A percentile compares a stretch with the other conserved stretches of the same genome.
Evolutionary conservation across 2,113 vertebrate genomes (phyloP).

Genomic region (Entosphenus tridentatus): DNA sequence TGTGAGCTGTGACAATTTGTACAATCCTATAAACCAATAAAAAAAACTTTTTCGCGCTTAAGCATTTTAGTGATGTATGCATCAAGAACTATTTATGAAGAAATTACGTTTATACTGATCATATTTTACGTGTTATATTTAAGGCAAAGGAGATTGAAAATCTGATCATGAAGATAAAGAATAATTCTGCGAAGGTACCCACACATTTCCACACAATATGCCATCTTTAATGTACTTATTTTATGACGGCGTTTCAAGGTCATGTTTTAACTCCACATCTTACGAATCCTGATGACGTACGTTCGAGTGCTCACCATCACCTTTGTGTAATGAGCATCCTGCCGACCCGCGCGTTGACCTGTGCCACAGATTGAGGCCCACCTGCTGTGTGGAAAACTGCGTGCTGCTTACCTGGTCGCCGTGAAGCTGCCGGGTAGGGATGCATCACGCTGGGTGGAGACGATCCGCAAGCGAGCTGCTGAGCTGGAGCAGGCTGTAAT

Average conservation of each 20-base stretch:
- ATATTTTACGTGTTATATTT: neutral
- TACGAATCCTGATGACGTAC: too few species aligned
- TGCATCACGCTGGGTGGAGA: constrained; percentile 48
- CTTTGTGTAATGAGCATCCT: too few species aligned
- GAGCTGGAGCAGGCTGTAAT: constrained; percentile 42
- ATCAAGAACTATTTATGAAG: too few species aligned
- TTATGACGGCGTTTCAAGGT: too few species aligned
- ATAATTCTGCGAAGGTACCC: constrained; percentile 59
- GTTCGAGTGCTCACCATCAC: too few species aligned
- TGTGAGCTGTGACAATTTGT: too few species aligned
- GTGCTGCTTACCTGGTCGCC: constrained; percentile 62
- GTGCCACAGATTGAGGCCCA: constrained; percentile 55
- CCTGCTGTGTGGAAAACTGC: constrained; percentile 52
- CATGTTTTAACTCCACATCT: too few species aligned
- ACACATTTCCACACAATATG: neutral
- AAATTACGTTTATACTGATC: too few species aligned
- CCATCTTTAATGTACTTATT: too few species aligned
- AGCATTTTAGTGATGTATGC: too few species aligned
- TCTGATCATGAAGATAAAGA: constrained; percentile 67
- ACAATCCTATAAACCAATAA: too few species aligned
- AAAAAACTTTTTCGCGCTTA: too few species aligned
- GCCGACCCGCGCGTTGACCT: neutral
- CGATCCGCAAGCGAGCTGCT: constrained; percentile 40
- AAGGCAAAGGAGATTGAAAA: constrained; percentile 58
- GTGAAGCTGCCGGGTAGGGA: constrained; percentile 50